These are phyloP conservation scores for Drosophila ohnishii DNA, from an alignment of 1,140 invertebrate genomes.

Conservation along the genomic window DNA sequence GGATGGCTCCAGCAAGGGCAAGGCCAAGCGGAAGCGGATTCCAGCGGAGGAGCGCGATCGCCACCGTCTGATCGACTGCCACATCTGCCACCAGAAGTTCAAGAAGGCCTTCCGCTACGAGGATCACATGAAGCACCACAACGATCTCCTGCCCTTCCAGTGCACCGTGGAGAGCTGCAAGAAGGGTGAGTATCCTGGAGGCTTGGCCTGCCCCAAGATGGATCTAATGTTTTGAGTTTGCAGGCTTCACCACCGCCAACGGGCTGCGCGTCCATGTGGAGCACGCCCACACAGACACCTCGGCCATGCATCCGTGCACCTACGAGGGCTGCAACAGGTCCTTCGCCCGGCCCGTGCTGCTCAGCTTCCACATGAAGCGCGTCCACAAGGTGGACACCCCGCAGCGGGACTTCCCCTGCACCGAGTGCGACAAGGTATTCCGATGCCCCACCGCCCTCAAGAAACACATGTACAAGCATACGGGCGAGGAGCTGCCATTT, in stretches of 20 bases:
- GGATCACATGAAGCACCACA: conserved; percentile 80
- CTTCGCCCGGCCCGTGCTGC: conserved; percentile 65
- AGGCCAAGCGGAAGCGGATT: conserved; percentile 67
- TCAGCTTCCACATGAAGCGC: conserved; percentile 78
- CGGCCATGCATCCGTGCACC: conserved; percentile 67
- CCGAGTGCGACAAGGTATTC: conserved; percentile 78
- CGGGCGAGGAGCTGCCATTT: conserved; percentile 85
- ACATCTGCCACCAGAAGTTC: conserved; percentile 80
- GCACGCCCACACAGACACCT: conserved; percentile 73
- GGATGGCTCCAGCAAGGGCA: conserved; percentile 37
- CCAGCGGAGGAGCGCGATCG: conserved; percentile 59
- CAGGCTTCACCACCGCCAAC: conserved; percentile 72
- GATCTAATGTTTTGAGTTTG: background rate
- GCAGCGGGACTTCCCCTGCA: conserved; percentile 67
- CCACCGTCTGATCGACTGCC: conserved; percentile 70
- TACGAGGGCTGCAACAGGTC: conserved; percentile 73
- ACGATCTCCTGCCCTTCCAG: conserved; percentile 76
- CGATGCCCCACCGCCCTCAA: conserved; percentile 79
- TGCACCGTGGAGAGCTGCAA: conserved; percentile 70
- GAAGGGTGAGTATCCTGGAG: conserved; percentile 39
- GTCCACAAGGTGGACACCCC: conserved; percentile 69
- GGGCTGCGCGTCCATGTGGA: conserved; percentile 75
- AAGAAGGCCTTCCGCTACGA: conserved; percentile 75
- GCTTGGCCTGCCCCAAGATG: rapidly evolving
- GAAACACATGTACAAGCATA: conserved; percentile 85